Conservation (phyloP, 1,140 invertebrate species). For the Pissodes strobi region DNA sequence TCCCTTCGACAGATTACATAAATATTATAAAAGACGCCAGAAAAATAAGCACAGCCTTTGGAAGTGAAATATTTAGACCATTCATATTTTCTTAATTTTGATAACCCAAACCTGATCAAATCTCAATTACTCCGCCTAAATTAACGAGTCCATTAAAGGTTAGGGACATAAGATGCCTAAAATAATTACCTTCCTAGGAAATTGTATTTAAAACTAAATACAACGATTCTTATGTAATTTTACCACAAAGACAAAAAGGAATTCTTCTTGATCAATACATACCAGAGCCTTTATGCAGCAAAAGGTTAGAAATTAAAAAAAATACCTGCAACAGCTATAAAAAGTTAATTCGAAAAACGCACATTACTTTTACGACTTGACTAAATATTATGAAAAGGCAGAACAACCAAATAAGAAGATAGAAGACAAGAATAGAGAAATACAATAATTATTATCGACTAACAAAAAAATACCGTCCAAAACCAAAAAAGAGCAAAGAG, state of each 20-base stretch:
- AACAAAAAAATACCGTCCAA: too few relatives aligned
- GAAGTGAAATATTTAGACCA: constrained; percentile 12
- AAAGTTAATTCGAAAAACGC: background rate
- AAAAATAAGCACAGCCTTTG: constrained; percentile 10
- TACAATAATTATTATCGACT: too few relatives aligned
- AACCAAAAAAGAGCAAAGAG: too few relatives aligned
- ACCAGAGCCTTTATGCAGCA: too few relatives aligned
- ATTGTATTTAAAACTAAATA: constrained; percentile 10
- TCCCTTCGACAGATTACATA: constrained; percentile 15
- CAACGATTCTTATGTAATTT: background rate
- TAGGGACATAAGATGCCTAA: constrained; percentile 11
- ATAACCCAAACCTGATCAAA: constrained; percentile 4
- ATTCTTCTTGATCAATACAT: background rate
- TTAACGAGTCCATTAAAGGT: constrained; percentile 2
- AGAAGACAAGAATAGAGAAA: background rate
- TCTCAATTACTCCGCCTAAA: background rate
- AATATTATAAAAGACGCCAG: too few relatives aligned
- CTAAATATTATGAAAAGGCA: background rate
- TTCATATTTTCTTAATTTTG: too few relatives aligned
- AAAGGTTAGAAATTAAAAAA: too few relatives aligned
- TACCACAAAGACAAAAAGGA: constrained; percentile 4
- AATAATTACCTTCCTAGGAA: constrained; percentile 11
- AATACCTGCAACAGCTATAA: constrained; percentile 1
- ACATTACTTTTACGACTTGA: constrained; percentile 6
- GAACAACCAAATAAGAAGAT: background rate